Percentiles rank a stretch among this genome's conserved stretches.
Evolutionary conservation across 2,888 invertebrate species (phyloP).

Genomic region (Melanostoma mellinum): DNA sequence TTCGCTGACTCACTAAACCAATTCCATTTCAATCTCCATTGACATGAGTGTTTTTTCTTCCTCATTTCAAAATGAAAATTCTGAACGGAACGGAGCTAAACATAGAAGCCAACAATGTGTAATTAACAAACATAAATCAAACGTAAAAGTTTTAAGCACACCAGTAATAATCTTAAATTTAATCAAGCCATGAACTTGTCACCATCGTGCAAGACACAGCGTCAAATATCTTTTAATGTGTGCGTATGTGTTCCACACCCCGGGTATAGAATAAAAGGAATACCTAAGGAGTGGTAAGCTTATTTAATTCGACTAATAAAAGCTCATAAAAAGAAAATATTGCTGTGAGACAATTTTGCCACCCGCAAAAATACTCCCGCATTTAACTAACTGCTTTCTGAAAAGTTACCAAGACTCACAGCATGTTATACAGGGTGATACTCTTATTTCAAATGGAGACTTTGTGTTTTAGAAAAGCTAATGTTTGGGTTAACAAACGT

Average conservation of each 20-base stretch:
- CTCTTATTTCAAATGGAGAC: neutral
- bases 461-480: no score
- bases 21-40: no score
- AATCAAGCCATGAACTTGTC: conserved; percentile 70
- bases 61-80: neutral
- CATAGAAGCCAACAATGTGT: conserved; percentile 17
- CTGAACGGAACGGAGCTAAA: no score
- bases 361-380: conserved; percentile 33
- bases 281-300: conserved; percentile 57
- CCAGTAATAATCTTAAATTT: conserved; percentile 67
- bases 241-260: conserved; percentile 27
- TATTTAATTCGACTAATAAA: conserved; percentile 69
- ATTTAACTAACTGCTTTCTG: neutral
- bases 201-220: conserved; percentile 5
- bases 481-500: no score
- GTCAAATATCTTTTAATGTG: neutral
- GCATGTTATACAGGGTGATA: conserved; percentile 11
- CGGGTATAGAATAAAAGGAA: conserved; percentile 18
- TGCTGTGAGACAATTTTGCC: conserved; percentile 58
- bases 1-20: no score
- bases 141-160: conserved; percentile 48
- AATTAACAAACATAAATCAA: conserved; percentile 71
- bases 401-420: no score
- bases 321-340: conserved; percentile 69
- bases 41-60: neutral